Evolutionary conservation across 2,888 invertebrate species (phyloP).

Genomic region (Matsumyia berberina): DNA sequence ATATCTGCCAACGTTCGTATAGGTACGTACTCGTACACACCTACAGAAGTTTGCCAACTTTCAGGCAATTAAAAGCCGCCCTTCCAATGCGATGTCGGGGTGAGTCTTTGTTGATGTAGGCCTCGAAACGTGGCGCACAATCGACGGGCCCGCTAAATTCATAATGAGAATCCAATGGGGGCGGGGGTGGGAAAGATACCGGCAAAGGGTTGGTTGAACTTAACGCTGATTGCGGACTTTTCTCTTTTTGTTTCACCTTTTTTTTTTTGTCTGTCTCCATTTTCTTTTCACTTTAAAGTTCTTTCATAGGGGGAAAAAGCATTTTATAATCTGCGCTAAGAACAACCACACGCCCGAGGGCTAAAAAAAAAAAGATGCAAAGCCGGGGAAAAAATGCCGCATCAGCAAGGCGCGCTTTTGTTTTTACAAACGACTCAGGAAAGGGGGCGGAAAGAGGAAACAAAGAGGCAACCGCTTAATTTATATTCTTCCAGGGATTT

Average conservation of each 20-base stretch:
- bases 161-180: constrained; percentile 16
- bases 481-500: constrained; percentile 57
- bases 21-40: not conserved
- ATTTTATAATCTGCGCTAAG: constrained; percentile 36
- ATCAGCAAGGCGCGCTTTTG: constrained; percentile 53
- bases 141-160: constrained; percentile 17
- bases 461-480: constrained; percentile 42
- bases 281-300: constrained; percentile 26
- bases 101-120: constrained; percentile 16
- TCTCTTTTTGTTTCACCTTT: constrained; percentile 19
- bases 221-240: constrained; percentile 43
- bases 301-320: constrained; percentile 13
- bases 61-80: constrained; percentile 65
- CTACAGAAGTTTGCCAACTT: constrained; percentile 55
- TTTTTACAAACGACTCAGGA: constrained; percentile 38
- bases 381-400: constrained; percentile 54
- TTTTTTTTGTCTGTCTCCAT: constrained; percentile 2
- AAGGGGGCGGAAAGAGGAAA: constrained; percentile 5
- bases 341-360: constrained; percentile 37
- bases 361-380: not conserved
- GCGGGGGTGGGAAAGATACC: constrained; percentile 2
- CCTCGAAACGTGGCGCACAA: constrained; percentile 26
- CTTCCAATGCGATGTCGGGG: constrained; percentile 3
- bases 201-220: constrained; percentile 60
- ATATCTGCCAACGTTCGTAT: constrained; percentile 44